A percentile compares a stretch with the other conserved stretches of the same genome.
These are phyloP conservation scores for Periphyllus acericola DNA, from an alignment of 2,888 invertebrate genomes.

Conservation along the genomic window DNA sequence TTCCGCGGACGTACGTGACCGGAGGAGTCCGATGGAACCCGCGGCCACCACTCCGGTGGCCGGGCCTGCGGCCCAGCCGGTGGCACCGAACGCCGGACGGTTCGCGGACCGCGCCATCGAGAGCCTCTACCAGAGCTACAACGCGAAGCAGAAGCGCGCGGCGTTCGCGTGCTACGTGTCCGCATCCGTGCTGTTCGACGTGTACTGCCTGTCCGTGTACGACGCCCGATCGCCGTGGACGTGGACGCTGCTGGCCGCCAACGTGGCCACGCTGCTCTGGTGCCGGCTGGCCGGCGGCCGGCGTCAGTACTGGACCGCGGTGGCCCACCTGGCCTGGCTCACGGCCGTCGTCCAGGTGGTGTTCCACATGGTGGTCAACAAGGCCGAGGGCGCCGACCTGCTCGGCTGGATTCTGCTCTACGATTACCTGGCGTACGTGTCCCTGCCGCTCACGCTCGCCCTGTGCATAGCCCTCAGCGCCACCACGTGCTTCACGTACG, in stretches of 20 bases:
- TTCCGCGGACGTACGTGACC: no score
- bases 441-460: slow-evolving; percentile 76
- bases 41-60: not conserved
- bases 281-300: slow-evolving; percentile 66
- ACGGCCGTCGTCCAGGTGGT: slow-evolving; percentile 74
- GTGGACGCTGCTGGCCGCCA: slow-evolving; percentile 67
- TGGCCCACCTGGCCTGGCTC: slow-evolving; percentile 76
- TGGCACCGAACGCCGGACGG: slow-evolving; percentile 10
- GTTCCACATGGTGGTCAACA: slow-evolving; percentile 73
- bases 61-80: not conserved
- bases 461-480: slow-evolving; percentile 74
- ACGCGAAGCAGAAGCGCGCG: slow-evolving; percentile 77
- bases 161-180: slow-evolving; percentile 78
- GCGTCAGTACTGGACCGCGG: slow-evolving; percentile 69
- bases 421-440: slow-evolving; percentile 79
- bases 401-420: slow-evolving; percentile 79
- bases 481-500: slow-evolving; percentile 73
- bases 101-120: slow-evolving; percentile 70
- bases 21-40: not conserved
- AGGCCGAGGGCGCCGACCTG: slow-evolving; percentile 73
- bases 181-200: slow-evolving; percentile 75
- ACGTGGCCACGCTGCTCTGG: slow-evolving; percentile 67
- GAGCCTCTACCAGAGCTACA: slow-evolving; percentile 78
- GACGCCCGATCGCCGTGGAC: slow-evolving; percentile 59
- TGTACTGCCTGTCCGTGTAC: slow-evolving; percentile 69